Evolutionary conservation across 2,797 vertebrate species (phyloP).

Genomic region (Gorsachius magnificus): DNA sequence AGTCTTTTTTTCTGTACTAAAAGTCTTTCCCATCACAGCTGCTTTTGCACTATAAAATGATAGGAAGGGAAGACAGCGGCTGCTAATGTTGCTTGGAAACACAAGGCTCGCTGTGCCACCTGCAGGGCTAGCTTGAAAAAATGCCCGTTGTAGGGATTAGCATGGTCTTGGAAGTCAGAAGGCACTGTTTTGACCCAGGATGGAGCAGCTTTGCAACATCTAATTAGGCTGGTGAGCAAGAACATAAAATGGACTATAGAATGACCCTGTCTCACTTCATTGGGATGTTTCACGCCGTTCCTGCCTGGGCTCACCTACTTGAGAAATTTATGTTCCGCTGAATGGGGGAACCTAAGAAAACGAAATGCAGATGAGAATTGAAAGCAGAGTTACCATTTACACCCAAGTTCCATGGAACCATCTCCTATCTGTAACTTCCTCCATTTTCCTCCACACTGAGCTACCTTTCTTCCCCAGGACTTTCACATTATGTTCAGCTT

Average conservation of each 20-base stretch:
- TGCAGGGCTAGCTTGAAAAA: slow-evolving; percentile 65
- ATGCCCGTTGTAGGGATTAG: background rate
- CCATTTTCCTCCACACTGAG: background rate
- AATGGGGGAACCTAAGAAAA: background rate
- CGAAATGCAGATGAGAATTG: background rate
- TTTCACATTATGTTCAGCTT: background rate
- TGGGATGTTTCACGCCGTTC: background rate
- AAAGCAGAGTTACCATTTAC: background rate
- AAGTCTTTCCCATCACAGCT: background rate
- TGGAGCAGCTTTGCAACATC: background rate
- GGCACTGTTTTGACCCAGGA: background rate
- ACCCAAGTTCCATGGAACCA: background rate
- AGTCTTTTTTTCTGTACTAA: background rate
- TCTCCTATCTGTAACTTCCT: background rate
- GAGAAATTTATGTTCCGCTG: background rate
- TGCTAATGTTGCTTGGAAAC: background rate
- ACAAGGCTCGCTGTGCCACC: slow-evolving; percentile 68
- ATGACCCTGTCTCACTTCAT: background rate
- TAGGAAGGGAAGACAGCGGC: background rate
- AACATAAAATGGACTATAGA: background rate
- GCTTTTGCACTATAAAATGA: background rate
- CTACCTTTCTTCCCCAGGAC: background rate
- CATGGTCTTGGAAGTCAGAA: background rate
- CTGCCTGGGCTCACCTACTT: background rate
- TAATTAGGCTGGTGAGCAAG: background rate